These are phyloP conservation scores for Cantharis nigra DNA, from an alignment of 2,888 invertebrate genomes.

Conservation along the genomic window DNA sequence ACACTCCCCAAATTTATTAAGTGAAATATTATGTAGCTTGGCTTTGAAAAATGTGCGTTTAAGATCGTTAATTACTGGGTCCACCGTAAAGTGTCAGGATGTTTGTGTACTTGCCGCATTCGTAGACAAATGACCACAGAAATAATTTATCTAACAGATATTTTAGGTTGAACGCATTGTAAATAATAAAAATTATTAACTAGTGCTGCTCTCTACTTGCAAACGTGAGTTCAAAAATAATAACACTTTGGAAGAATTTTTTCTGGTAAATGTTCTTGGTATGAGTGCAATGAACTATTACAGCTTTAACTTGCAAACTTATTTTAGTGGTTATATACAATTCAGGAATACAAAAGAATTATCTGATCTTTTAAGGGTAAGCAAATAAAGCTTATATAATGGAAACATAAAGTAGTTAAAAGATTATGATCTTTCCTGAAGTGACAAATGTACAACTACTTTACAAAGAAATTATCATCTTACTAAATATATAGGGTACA, in stretches of 20 bases:
- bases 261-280: background rate
- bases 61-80: conserved; percentile 56
- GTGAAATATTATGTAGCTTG: conserved; percentile 55
- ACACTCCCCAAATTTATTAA: conserved; percentile 55
- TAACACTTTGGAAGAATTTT: background rate
- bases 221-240: conserved; percentile 1
- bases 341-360: conserved; percentile 6
- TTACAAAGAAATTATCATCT: conserved; percentile 5
- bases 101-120: conserved; percentile 51
- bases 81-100: conserved; percentile 54
- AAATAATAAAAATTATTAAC: conserved; percentile 22
- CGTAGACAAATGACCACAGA: conserved; percentile 55
- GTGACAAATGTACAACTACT: conserved; percentile 8
- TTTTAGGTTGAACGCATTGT: conserved; percentile 29
- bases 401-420: conserved; percentile 10
- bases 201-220: conserved; percentile 8
- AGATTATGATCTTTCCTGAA: conserved; percentile 6
- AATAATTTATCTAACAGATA: conserved; percentile 51
- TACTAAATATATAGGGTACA: background rate
- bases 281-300: conserved; percentile 5
- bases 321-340: background rate
- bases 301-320: background rate
- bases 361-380: conserved; percentile 10
- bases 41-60: conserved; percentile 56
- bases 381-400: conserved; percentile 15